Percentiles rank a stretch among this genome's conserved stretches.
Conservation (phyloP, 2,888 invertebrate species). For the Drosophila kambysellisi region DNA sequence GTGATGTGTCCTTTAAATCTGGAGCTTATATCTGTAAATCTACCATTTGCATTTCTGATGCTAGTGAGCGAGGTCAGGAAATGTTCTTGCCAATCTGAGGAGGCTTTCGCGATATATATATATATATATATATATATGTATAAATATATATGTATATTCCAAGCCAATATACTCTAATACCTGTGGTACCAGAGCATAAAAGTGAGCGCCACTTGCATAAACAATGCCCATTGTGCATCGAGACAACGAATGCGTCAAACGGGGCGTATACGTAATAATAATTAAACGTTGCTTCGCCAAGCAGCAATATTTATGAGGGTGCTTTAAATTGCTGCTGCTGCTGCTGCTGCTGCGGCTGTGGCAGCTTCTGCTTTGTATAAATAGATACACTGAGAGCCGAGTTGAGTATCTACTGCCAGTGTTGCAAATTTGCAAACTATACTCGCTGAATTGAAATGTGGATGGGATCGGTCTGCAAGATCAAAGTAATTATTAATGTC, state of each 20-base stretch:
- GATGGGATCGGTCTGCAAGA: neutral
- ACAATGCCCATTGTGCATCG: slow-evolving; percentile 28
- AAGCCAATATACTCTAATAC: neutral
- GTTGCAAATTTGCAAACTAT: neutral
- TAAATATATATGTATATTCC: neutral
- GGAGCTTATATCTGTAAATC: neutral
- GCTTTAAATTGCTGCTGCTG: slow-evolving; percentile 53
- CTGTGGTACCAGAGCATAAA: neutral
- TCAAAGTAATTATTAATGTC: neutral
- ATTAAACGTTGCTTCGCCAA: slow-evolving; percentile 56
- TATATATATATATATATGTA: neutral
- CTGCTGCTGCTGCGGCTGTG: neutral
- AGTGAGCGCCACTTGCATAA: neutral
- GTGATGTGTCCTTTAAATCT: neutral
- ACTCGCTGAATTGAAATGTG: neutral
- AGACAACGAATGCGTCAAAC: slow-evolving; percentile 13
- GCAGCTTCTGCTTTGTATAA: slow-evolving; percentile 14
- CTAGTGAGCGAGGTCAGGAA: neutral
- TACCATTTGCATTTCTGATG: neutral
- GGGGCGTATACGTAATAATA: slow-evolving; percentile 76
- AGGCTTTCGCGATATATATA: neutral
- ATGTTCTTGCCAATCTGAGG: neutral
- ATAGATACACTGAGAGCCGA: slow-evolving; percentile 11
- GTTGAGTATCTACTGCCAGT: neutral
- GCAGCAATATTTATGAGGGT: slow-evolving; percentile 62